These are phyloP conservation scores for Melanaphis sacchari DNA, from an alignment of 1,140 invertebrate genomes.

Conservation along the genomic window DNA sequence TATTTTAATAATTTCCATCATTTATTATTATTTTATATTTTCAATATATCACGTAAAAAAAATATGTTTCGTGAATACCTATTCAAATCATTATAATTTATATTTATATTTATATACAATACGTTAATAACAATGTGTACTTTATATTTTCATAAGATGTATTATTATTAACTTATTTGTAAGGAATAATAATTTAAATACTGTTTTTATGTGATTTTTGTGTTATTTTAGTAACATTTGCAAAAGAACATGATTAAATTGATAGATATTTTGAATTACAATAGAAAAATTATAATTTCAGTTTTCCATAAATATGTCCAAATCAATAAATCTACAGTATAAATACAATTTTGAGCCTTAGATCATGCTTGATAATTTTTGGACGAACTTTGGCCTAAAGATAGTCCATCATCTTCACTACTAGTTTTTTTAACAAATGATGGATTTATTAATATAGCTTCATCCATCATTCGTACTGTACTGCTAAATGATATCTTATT, in stretches of 20 bases:
- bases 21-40: neutral
- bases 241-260: neutral
- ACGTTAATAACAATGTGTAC: neutral
- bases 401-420: constrained; percentile 59
- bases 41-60: neutral
- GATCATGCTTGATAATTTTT: constrained; percentile 39
- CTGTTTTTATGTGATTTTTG: neutral
- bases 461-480: constrained; percentile 89
- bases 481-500: constrained; percentile 86
- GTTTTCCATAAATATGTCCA: neutral
- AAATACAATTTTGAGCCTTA: neutral
- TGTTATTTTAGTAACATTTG: neutral
- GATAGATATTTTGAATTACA: neutral
- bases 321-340: neutral
- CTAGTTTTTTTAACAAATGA: constrained; percentile 77
- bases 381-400: constrained; percentile 41
- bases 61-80: neutral
- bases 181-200: neutral
- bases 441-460: constrained; percentile 90
- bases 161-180: neutral
- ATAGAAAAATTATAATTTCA: neutral
- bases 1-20: too few relatives aligned
- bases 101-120: neutral
- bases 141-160: neutral
- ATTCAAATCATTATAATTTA: neutral